Evolutionary conservation across 2,888 invertebrate species (phyloP), one percentile per base, ranked within the genome.

Genomic region (Tuberolachnus salignus): DNA sequence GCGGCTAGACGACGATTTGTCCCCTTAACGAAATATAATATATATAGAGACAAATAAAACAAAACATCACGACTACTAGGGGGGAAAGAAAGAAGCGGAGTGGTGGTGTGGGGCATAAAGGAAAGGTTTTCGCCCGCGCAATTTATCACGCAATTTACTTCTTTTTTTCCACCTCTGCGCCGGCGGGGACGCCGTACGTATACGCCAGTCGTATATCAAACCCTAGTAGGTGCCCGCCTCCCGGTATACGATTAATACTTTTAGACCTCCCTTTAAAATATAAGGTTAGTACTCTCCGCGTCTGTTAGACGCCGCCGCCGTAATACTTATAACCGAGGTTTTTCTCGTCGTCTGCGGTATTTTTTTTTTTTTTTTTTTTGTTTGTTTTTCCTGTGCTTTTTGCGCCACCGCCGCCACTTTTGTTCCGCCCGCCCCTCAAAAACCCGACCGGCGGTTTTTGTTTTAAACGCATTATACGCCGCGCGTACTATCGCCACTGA

Each of bases 81-180:
- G 49, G 26, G 46, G 49, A 57, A 23, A 16, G n/a, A n/a, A n/a
- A n/a, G n/a, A n/a, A n/a, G n/a, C n/a, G n/a, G n/a, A n/a, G n/a
- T n/a, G n/a, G n/a, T n/a, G n/a, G n/a, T n/a, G n/a, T n/a, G n/a
- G n/a, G n/a, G 23, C 1, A 71, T 55, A 53, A 55, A 46, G 8
- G 19, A 66, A 74, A 64, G 64, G 53, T 75, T 78, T 78, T 78
- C 16, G n/a, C n/a, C n/a, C n/a, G 16, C 67, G 63, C 78, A 55
- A 78, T 78, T 78, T 78, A 78, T 78, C 78, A 78, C 78, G 34
- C 69, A 61, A 78, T 78, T 78, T 78, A 78, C 78, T 78, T 78
- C 53, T 78, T 78, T 78, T 63, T 75, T 75, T 57, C 66, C 55
- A 67, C 66, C 75, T 57, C 66, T 49, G 21, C 67, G 19, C 69